A percentile compares a stretch with the other conserved stretches of the same genome.
These are phyloP conservation scores for Phalacrocorax aristotelis DNA, from an alignment of 2,113 vertebrate species.

Conservation along the genomic window DNA sequence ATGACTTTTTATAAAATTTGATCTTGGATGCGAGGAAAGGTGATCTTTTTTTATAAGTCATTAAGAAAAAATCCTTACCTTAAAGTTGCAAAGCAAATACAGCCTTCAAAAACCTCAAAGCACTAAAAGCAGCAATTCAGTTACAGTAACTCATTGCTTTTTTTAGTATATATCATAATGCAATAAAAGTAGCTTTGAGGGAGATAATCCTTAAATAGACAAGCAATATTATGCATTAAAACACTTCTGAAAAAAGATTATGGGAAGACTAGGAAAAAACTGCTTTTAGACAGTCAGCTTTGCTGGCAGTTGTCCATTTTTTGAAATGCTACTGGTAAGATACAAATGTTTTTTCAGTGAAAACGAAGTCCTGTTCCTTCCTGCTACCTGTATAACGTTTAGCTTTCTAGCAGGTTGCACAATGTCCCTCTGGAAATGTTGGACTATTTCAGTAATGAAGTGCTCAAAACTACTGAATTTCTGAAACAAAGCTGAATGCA, in stretches of 20 bases:
- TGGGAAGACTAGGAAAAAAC: neutral
- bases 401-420: neutral
- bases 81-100: neutral
- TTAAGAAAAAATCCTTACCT: neutral
- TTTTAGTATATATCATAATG: neutral
- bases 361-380: neutral
- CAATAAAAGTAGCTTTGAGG: neutral
- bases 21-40: neutral
- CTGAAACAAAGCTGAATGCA: neutral
- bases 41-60: neutral
- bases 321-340: neutral
- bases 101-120: neutral
- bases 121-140: neutral
- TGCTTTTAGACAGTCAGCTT: neutral
- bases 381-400: neutral
- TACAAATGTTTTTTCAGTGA: neutral
- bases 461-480: neutral
- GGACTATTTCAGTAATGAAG: too few relatives aligned
- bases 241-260: neutral
- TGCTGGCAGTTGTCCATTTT: neutral
- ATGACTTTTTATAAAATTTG: neutral
- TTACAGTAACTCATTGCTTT: neutral
- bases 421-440: neutral
- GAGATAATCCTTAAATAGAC: neutral
- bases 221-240: neutral